phyloP scores from a whole-genome alignment of 2,113 vertebrate genomes.

The Trichechus manatus region DNA sequence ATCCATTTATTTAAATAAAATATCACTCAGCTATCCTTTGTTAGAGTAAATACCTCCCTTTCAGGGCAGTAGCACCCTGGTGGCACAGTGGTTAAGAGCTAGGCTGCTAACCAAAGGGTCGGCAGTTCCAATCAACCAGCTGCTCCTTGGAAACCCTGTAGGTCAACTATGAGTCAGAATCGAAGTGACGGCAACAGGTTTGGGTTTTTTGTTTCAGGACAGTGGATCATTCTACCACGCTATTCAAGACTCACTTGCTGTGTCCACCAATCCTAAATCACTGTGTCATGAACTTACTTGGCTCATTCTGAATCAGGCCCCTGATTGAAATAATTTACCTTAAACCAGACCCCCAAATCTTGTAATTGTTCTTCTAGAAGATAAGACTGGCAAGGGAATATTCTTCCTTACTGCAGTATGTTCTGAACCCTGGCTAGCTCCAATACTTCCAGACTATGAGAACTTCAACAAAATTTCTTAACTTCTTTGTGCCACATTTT shows the following conservation, averaged over 20 bases:
- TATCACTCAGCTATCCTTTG: background rate
- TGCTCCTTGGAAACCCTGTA: too few relatives aligned
- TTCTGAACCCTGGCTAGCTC: background rate
- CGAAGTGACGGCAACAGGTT: too few relatives aligned
- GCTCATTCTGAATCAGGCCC: background rate
- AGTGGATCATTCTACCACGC: background rate
- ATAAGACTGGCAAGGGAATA: background rate
- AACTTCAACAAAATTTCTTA: background rate
- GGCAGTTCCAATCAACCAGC: too few relatives aligned
- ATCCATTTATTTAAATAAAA: slow-evolving; percentile 39
- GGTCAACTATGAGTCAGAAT: too few relatives aligned
- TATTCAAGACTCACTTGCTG: background rate
- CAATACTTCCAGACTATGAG: background rate
- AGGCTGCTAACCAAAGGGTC: too few relatives aligned
- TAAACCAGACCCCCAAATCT: background rate
- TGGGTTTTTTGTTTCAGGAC: background rate
- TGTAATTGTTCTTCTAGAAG: background rate
- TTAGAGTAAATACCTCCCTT: slow-evolving; percentile 19
- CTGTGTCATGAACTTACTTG: background rate
- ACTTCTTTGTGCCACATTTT: background rate
- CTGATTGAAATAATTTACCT: background rate
- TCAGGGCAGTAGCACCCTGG: background rate
- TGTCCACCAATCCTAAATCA: background rate
- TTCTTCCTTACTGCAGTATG: background rate
- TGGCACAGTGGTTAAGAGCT: too few relatives aligned